Evolutionary conservation across 2,113 vertebrate species (phyloP), one percentile per base, ranked within the genome.

Genomic region (Peromyscus leucopus): DNA sequence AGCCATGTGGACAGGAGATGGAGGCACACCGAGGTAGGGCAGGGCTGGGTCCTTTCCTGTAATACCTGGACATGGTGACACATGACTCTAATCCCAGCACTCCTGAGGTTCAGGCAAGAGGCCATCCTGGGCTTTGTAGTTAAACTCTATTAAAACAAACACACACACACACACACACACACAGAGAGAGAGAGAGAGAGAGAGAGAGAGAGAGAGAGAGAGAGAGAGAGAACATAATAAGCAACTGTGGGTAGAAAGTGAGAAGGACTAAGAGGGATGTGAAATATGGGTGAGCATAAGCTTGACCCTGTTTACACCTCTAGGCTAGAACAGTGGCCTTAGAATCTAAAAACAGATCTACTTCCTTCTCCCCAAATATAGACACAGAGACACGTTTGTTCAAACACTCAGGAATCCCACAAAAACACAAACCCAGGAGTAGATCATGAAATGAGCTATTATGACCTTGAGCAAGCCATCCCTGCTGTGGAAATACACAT

Each of bases 391-490:
- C 46, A 48, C 46, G 7, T 48, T 48, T 48, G 46, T 48, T 48
- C 46, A 48, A 48, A 48, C 7, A 48, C 46, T 48, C 46, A 48
- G 46, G 46, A 48, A 48, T 48, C 46, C 46, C 46, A 48, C 6
- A 48, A 48, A 48, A 48, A 48, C 46, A 48, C 46, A 48, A 48
- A 48, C 46, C 46, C 31, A 57, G 65, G 55, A 91, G 42, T 15
- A 61, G 55, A 2, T 26, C 36, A 83, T 7, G 36, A 36, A 9
- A 79, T 3, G 88, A 26, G 72, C 36, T 51, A 94, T 79, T n/a
- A 59, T 89, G 86, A 92, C 71, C 76, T 86, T 93, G 76, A 63
- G n/a, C 36, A 89, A 85, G 63, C 89, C n/a, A 67, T 67, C 15
- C 12, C 61, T 63, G 61, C 61, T 63, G 61, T 22, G 19, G 61